A percentile compares a stretch with the other conserved stretches of the same genome.
These are phyloP conservation scores for Halesus radiatus DNA, from an alignment of 1,140 invertebrate species.

Conservation along the genomic window DNA sequence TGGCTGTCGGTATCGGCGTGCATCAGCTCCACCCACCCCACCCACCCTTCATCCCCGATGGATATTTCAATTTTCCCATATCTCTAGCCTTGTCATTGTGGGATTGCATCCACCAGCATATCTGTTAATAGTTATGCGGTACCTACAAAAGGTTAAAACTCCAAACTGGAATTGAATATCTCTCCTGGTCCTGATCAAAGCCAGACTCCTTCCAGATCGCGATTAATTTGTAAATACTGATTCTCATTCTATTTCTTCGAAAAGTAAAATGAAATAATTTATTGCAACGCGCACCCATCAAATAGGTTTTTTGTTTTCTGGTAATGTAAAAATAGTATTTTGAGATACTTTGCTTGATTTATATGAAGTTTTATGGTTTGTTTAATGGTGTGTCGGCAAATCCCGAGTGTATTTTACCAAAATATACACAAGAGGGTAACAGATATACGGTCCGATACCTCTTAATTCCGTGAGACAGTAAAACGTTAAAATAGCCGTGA, in stretches of 20 bases:
- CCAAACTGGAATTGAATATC: neutral
- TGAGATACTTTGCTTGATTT: neutral
- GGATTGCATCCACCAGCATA: constrained; percentile 5
- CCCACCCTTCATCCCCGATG: constrained; percentile 29
- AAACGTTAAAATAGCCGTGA: constrained; percentile 45
- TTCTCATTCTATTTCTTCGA: too few relatives aligned
- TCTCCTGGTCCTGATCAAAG: constrained; percentile 5
- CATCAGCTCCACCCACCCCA: neutral
- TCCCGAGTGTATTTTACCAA: neutral
- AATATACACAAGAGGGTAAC: neutral
- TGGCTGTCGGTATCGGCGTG: constrained; percentile 45
- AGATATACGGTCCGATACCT: neutral
- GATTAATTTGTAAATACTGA: neutral
- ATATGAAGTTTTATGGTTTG: constrained; percentile 23
- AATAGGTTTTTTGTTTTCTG: neutral
- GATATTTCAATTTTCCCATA: constrained; percentile 55
- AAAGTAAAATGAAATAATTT: neutral
- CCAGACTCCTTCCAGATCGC: neutral
- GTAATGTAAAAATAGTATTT: constrained; percentile 5
- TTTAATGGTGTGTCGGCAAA: constrained; percentile 28
- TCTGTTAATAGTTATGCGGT: constrained; percentile 26
- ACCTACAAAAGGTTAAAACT: neutral
- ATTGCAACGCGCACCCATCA: neutral
- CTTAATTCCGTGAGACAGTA: constrained; percentile 4
- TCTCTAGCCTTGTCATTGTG: constrained; percentile 41